Evolutionary conservation across 1,140 invertebrate species (phyloP).

Genomic region (Brachionus paranguensis): DNA sequence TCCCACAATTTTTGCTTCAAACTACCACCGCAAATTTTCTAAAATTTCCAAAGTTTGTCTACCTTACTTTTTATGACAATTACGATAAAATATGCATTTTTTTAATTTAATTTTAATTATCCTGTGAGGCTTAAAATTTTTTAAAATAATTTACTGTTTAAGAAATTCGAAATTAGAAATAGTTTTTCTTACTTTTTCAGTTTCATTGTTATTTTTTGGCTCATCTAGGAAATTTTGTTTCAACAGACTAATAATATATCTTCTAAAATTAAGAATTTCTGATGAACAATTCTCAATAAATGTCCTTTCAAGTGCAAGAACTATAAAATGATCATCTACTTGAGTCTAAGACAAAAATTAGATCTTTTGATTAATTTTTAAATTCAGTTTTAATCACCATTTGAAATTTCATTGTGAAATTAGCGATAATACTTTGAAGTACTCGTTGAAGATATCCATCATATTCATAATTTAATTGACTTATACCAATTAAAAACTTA

Average conservation of each 20-base stretch:
- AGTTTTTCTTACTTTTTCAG: conserved; percentile 12
- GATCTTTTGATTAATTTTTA: background rate
- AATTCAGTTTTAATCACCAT: background rate
- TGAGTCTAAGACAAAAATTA: conserved; percentile 7
- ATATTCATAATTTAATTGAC: conserved; percentile 38
- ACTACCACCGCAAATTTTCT: no score
- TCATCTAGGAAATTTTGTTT: conserved; percentile 19
- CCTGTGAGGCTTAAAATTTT: no score
- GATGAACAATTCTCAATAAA: background rate
- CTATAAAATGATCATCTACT: conserved; percentile 26
- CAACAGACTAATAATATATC: background rate
- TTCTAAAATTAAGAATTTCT: background rate
- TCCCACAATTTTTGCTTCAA: no score
- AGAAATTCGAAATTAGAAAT: no score
- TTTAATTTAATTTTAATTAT: no score
- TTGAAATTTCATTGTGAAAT: conserved; percentile 37
- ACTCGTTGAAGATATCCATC: conserved; percentile 31
- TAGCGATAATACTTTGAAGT: conserved; percentile 9
- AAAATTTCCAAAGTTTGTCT: no score
- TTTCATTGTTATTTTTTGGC: background rate
- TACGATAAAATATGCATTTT: no score
- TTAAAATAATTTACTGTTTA: no score
- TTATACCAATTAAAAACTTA: conserved; percentile 25
- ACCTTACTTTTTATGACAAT: no score
- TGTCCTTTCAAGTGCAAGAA: conserved; percentile 1